phyloP scores from a whole-genome alignment of 2,888 invertebrate species.

The Eristalis tenax region DNA sequence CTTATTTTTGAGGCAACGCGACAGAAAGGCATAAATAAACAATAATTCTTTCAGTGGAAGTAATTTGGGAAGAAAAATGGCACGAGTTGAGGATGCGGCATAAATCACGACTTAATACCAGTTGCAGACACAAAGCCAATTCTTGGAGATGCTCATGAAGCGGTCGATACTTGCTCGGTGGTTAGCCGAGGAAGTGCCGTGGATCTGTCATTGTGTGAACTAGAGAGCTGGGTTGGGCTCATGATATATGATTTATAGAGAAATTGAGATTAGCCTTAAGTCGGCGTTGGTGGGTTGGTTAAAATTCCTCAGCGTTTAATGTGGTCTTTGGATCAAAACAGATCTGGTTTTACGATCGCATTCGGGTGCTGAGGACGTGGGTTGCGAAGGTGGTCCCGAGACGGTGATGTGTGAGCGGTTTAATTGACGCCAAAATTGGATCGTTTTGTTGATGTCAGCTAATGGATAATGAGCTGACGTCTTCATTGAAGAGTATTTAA shows the following conservation, averaged over 20 bases:
- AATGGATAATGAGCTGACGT: too few species aligned
- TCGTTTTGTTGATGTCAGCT: background rate
- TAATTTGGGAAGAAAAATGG: conserved; percentile 72
- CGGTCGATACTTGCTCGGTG: conserved; percentile 34
- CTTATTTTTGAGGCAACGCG: conserved; percentile 55
- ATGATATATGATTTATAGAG: conserved; percentile 58
- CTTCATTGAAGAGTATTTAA: too few species aligned
- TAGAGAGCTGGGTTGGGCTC: conserved; percentile 14
- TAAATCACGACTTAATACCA: conserved; percentile 71
- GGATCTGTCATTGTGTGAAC: background rate
- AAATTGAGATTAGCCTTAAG: conserved; percentile 39
- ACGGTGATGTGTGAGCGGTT: background rate
- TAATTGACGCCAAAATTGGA: background rate
- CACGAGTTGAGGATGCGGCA: conserved; percentile 68
- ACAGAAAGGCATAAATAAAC: conserved; percentile 71
- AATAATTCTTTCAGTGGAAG: conserved; percentile 72
- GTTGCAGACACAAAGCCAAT: conserved; percentile 71
- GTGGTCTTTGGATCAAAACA: background rate
- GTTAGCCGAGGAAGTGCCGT: background rate
- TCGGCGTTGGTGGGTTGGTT: conserved; percentile 21
- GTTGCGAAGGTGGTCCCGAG: background rate
- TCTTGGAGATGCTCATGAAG: conserved; percentile 68
- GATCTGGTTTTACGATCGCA: background rate
- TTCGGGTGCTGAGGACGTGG: background rate
- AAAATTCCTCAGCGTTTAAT: background rate